phyloP scores from a whole-genome alignment of 2,113 vertebrate species.

The Pipa parva region DNA sequence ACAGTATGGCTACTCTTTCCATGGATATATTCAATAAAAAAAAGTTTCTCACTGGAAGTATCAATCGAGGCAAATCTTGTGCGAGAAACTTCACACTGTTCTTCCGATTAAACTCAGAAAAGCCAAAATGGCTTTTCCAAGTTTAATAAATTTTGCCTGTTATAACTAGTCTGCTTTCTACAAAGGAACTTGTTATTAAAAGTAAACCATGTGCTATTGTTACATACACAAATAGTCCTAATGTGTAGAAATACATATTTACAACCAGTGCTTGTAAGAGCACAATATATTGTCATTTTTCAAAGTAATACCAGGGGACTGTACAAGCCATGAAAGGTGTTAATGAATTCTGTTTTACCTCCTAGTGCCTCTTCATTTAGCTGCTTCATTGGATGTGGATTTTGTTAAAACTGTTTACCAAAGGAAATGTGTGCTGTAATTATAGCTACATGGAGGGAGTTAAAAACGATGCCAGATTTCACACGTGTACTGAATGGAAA shows the following conservation, averaged over 20 bases:
- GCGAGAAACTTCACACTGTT: no score
- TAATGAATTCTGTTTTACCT: constrained; percentile 41
- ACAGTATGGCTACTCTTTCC: no score
- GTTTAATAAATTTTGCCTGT: no score
- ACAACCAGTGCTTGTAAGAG: constrained; percentile 9
- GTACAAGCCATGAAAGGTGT: constrained; percentile 16
- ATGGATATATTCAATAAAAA: no score
- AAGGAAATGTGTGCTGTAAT: constrained; percentile 40
- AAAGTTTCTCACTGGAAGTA: no score
- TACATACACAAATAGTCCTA: constrained; percentile 2
- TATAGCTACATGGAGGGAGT: constrained; percentile 18
- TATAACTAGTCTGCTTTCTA: no score
- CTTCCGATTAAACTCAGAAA: no score
- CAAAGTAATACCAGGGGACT: constrained; percentile 34
- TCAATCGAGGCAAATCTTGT: no score
- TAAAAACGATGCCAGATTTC: constrained; percentile 26
- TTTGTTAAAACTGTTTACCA: constrained; percentile 43
- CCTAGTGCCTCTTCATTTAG: constrained; percentile 40
- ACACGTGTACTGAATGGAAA: neutral
- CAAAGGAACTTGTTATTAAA: neutral
- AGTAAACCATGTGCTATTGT: constrained; percentile 1
- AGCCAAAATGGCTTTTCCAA: no score
- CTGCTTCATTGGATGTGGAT: constrained; percentile 39
- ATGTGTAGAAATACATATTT: constrained; percentile 24
- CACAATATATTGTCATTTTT: constrained; percentile 24